Percentiles rank a stretch among this genome's conserved stretches.
Conservation (phyloP, 2,113 vertebrate genomes). For the Ictalurus furcatus region DNA sequence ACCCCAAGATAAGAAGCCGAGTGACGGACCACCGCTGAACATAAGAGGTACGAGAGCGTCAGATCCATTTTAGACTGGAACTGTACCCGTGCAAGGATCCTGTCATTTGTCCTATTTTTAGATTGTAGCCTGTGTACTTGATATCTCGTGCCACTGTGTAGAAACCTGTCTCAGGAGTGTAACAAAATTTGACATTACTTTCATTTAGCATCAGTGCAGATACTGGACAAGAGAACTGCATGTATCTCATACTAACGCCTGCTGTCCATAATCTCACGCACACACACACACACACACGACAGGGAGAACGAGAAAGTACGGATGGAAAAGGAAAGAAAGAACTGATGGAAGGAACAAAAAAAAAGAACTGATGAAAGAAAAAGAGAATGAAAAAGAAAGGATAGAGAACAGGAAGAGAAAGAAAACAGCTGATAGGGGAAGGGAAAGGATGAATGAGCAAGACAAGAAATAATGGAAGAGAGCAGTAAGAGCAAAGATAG, state of each 20-base stretch:
- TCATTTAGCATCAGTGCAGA: too few relatives aligned
- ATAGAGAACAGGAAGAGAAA: not conserved
- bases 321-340: not conserved
- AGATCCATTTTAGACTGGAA: not conserved
- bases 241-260: not conserved
- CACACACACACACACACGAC: not conserved
- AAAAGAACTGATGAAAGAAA: not conserved
- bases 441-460: not conserved
- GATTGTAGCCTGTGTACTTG: not conserved
- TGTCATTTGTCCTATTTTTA: not conserved
- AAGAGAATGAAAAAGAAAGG: not conserved
- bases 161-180: not conserved
- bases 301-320: not conserved
- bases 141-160: not conserved
- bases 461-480: not conserved
- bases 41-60: slow-evolving; percentile 76
- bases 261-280: too few relatives aligned
- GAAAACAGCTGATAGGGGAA: not conserved
- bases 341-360: not conserved
- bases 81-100: not conserved
- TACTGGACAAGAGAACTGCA: not conserved
- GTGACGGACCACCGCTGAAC: slow-evolving; percentile 76
- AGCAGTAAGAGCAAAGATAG: not conserved
- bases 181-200: not conserved
- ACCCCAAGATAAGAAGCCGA: slow-evolving; percentile 59